These are phyloP conservation scores for Bursaphelenchus mucronatus DNA, from an alignment of 1,140 invertebrate species.

Conservation along the genomic window DNA sequence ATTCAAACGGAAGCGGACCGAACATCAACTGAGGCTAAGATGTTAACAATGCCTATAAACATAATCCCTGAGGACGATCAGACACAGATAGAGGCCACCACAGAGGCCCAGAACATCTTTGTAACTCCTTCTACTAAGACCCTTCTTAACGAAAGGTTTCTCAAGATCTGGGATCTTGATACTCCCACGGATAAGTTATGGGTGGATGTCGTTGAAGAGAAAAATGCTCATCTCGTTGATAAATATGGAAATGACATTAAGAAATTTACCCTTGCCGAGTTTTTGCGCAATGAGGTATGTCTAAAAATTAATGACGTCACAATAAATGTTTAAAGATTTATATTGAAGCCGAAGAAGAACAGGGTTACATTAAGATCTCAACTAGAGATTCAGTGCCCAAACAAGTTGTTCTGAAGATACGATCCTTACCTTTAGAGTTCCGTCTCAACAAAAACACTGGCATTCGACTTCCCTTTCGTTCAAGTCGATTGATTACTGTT, in stretches of 20 bases:
- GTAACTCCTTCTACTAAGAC: slow-evolving; percentile 39
- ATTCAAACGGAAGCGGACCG: background rate
- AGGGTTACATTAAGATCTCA: slow-evolving; percentile 26
- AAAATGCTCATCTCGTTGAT: slow-evolving; percentile 24
- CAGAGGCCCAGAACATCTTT: slow-evolving; percentile 32
- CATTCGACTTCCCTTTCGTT: slow-evolving; percentile 42
- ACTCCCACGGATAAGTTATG: slow-evolving; percentile 40
- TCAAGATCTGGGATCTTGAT: slow-evolving; percentile 48
- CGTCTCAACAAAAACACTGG: slow-evolving; percentile 45
- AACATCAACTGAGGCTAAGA: background rate
- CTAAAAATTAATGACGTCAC: slow-evolving; percentile 27
- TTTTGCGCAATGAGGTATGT: slow-evolving; percentile 40
- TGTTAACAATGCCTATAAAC: slow-evolving; percentile 25
- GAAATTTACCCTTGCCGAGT: slow-evolving; percentile 45
- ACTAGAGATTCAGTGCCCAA: slow-evolving; percentile 20
- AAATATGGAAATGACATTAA: slow-evolving; percentile 19
- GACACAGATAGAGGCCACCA: slow-evolving; percentile 37
- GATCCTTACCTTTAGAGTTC: slow-evolving; percentile 41
- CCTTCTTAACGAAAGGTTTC: slow-evolving; percentile 16
- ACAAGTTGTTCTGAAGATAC: slow-evolving; percentile 26
- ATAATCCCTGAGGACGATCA: slow-evolving; percentile 47
- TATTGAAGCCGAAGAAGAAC: slow-evolving; percentile 33
- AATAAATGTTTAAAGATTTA: slow-evolving; percentile 41
- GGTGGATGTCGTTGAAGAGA: slow-evolving; percentile 27
- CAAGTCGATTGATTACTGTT: slow-evolving; percentile 34